Percentiles rank a stretch among this genome's conserved stretches.
Conservation (phyloP, 1,140 invertebrate species). For the Olivierus martensii region DNA sequence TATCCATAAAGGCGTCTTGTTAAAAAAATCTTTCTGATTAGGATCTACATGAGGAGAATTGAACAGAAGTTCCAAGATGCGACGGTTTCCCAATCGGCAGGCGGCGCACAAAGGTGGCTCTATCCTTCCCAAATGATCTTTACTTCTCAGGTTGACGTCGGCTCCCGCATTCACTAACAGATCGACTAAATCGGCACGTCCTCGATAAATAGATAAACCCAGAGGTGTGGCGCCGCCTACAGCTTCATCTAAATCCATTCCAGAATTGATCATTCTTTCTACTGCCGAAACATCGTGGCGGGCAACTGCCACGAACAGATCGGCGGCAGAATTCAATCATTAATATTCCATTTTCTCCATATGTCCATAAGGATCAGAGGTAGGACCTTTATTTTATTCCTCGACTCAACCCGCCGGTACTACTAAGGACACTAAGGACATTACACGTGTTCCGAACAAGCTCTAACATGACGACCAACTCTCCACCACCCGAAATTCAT, state of each 20-base stretch:
- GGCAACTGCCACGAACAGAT: too few relatives aligned
- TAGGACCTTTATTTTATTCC: too few relatives aligned
- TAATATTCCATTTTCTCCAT: too few relatives aligned
- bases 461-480: too few relatives aligned
- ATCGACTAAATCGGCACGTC: constrained; percentile 21
- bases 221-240: constrained; percentile 24
- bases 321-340: too few relatives aligned
- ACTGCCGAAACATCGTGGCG: not conserved
- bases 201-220: constrained; percentile 24
- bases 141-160: constrained; percentile 20
- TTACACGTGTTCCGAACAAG: too few relatives aligned
- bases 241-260: constrained; percentile 2
- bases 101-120: constrained; percentile 24
- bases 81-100: constrained; percentile 22
- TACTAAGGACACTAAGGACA: too few relatives aligned
- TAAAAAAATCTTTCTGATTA: constrained; percentile 19
- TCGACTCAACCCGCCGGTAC: too few relatives aligned
- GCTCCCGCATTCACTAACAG: constrained; percentile 21
- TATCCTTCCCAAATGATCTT: constrained; percentile 10
- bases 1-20: constrained; percentile 18
- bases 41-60: constrained; percentile 15
- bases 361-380: too few relatives aligned
- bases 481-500: too few relatives aligned
- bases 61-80: constrained; percentile 21
- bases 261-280: not conserved